A percentile compares a stretch with the other conserved stretches of the same genome.
Conservation (phyloP, 2,797 vertebrate species). For the Pampus argenteus region DNA sequence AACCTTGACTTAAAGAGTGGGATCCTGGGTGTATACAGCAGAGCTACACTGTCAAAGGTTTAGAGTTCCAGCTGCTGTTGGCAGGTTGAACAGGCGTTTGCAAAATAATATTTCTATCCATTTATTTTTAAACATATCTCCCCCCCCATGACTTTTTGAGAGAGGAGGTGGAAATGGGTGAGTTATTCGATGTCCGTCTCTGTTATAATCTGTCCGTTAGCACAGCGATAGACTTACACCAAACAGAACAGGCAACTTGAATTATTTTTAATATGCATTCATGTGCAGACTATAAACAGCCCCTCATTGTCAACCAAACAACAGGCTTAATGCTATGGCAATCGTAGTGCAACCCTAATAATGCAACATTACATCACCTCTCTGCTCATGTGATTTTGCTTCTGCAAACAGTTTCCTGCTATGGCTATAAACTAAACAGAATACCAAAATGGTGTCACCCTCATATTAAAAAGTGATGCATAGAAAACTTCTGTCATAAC, state of each 20-base stretch:
- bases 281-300: conserved; percentile 29
- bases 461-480: conserved; percentile 20
- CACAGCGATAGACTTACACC: conserved; percentile 27
- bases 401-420: neutral
- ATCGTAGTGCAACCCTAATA: neutral
- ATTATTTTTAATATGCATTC: conserved; percentile 40
- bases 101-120: conserved; percentile 55
- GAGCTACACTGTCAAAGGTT: conserved; percentile 5
- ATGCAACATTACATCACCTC: conserved; percentile 10
- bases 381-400: neutral
- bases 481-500: conserved; percentile 8
- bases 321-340: neutral
- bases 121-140: conserved; percentile 57
- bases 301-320: conserved; percentile 1
- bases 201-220: conserved; percentile 51
- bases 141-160: conserved; percentile 22
- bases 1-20: conserved; percentile 17
- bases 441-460: neutral
- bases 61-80: conserved; percentile 16
- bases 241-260: conserved; percentile 52
- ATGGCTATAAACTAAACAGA: neutral
- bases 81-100: conserved; percentile 35
- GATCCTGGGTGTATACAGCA: conserved; percentile 24
- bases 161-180: conserved; percentile 12
- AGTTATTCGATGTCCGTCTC: conserved; percentile 35